Evolutionary conservation across 2,888 invertebrate species (phyloP), one percentile per base, ranked within the genome.

Genomic region (Melipona bicolor): DNA sequence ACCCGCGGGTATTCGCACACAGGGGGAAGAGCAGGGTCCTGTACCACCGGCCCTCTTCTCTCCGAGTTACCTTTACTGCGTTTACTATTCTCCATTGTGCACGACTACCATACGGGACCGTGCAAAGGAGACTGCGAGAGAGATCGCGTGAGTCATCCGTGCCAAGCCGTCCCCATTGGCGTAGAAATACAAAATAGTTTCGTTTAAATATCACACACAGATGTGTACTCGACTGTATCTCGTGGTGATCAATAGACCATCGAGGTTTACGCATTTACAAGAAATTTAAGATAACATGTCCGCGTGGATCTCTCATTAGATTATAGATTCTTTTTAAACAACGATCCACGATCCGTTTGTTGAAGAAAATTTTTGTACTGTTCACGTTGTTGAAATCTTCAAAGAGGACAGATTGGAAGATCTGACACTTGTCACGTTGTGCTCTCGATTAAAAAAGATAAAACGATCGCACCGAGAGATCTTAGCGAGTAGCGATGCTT

Each of bases 1-100:
- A 84, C 91, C 88, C 87, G 88, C 89, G 90, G 88, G 88, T 86
- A 88, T 86, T 83, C 83, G 80, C 79, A 79, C 79, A 83, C 79
- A 83, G 79, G 82, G 83, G 87, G 85, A 83, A 83, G 72, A 32
- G 32, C 82, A 78, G 79, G 43, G 86, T 83, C 83, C 84, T 74
- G 80, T 69, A 82, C 77, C 86, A 85, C 77, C 77, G 77, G 81
- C 79, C 84, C 84, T 80, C 84, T 88, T 79, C 50, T 88, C 87
- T 88, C 84, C 85, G 89, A 92, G 91, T 92, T 92, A 92, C 92
- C 92, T 92, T 92, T 91, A 90, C 91, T 87, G 90, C 90, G 89
- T 92, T 92, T 90, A 88, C 92, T 88, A 90, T 92, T 91, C 90
- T 89, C 89, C 84, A 90, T 91, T 87, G 89, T 91, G 86, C 84